Conservation (phyloP, 2,888 invertebrate genomes). For the Leptarthrus brevirostris region DNA sequence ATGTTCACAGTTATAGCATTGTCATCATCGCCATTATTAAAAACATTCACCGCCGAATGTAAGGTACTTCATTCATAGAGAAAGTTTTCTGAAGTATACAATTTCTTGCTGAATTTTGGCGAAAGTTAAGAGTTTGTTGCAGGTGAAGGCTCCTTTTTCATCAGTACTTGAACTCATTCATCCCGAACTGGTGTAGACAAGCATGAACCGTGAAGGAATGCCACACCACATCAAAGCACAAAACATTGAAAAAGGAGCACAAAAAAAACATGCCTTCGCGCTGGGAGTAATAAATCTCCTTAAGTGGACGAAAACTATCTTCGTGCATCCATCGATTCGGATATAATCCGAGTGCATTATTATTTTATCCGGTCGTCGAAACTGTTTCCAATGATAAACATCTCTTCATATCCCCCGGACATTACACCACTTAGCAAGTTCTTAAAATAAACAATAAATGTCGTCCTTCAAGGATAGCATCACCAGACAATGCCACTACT, state of each 20-base stretch:
- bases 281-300: conserved; percentile 21
- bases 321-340: conserved; percentile 27
- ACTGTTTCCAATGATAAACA: conserved; percentile 32
- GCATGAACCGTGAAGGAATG: too few species aligned
- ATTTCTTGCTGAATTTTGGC: too few species aligned
- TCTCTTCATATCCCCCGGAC: conserved; percentile 40
- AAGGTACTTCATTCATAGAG: neutral
- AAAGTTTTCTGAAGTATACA: neutral
- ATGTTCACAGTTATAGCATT: conserved; percentile 26
- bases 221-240: too few species aligned
- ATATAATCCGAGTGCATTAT: conserved; percentile 40
- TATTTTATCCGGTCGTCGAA: conserved; percentile 31
- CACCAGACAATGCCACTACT: conserved; percentile 22
- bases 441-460: conserved; percentile 50
- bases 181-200: too few species aligned
- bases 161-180: too few species aligned
- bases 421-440: conserved; percentile 48
- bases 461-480: conserved; percentile 37
- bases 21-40: conserved; percentile 22
- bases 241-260: too few species aligned
- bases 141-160: too few species aligned
- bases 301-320: neutral
- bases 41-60: neutral
- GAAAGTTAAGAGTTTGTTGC: too few species aligned
- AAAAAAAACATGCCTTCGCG: too few species aligned